Evolutionary conservation across 2,888 invertebrate species (phyloP).

Genomic region (Acronicta psi): DNA sequence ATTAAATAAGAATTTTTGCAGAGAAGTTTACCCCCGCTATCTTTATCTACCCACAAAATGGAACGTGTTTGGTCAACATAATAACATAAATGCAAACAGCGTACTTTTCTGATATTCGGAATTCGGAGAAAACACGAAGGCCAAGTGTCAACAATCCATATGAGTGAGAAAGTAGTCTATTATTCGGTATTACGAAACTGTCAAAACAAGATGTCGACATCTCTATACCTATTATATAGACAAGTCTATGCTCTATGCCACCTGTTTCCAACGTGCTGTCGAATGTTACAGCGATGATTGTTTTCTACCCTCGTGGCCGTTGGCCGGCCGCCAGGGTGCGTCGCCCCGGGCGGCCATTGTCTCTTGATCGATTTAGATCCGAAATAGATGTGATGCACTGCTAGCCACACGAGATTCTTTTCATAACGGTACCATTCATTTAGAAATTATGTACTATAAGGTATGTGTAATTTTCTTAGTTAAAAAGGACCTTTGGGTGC

Average conservation of each 20-base stretch:
- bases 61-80: no score
- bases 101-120: neutral
- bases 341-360: slow-evolving; percentile 65
- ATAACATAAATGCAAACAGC: no score
- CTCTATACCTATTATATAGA: neutral
- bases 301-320: slow-evolving; percentile 61
- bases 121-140: neutral
- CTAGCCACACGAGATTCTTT: slow-evolving; percentile 34
- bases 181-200: slow-evolving; percentile 2
- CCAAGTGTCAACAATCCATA: neutral
- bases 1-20: no score
- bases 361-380: slow-evolving; percentile 58
- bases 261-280: slow-evolving; percentile 24
- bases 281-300: slow-evolving; percentile 25
- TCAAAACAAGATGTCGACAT: slow-evolving; percentile 5
- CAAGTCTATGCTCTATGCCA: slow-evolving; percentile 2
- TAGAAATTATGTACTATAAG: slow-evolving; percentile 11
- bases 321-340: slow-evolving; percentile 66
- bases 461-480: slow-evolving; percentile 4
- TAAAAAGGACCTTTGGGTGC: neutral
- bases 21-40: no score
- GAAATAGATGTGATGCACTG: slow-evolving; percentile 58
- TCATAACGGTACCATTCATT: slow-evolving; percentile 17
- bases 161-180: no score
- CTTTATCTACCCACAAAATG: no score